Evolutionary conservation across 2,888 invertebrate genomes (phyloP), one percentile per base, ranked within the genome.

Genomic region (Xanthorhoe spadicearia): DNA sequence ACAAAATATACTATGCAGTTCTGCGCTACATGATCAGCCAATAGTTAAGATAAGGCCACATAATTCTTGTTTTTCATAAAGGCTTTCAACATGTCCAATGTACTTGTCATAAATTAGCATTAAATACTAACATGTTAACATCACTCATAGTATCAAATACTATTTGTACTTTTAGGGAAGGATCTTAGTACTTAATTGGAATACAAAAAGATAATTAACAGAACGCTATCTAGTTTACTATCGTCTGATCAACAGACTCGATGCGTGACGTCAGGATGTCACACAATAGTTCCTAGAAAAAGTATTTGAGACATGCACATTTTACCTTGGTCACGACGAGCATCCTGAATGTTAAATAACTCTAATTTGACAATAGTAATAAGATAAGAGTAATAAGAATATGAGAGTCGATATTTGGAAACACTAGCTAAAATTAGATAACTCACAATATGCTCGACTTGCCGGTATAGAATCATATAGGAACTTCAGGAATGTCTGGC

Each of bases 91-190:
- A 48, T 46, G 2, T 48, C 17, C 48, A 48, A 48, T 17, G 8
- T 8, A 8, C 43, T 59, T 18, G 51, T 51, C 38, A 61, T 61
- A 35, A 55, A 69, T 72, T 69, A 73, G 78, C 78, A 80, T 72
- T 69, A 66, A 66, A 79, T 77, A 77, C 75, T 77, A 74, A 73
- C 48, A 57, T 49, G 60, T 61, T 64, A 32, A 32, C 62, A 52
- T 52, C 55, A 48, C 62, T 48, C 59, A 65, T 55, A 66, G 62
- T 66, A 61, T 65, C 35, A 28, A 61, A 70, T 64, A 70, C 66
- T 68, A 63, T 68, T 75, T 73, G 73, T 75, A 73, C 70, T 69
- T 69, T 53, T 48, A 55, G 57, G 62, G 59, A 56, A 19, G 17
- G 48, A 61, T 65, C 52, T 61, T 61, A 43, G 53, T 53, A n/a